phyloP scores from a whole-genome alignment of 2,113 vertebrate genomes.

The Petrocephalus zakoni region DNA sequence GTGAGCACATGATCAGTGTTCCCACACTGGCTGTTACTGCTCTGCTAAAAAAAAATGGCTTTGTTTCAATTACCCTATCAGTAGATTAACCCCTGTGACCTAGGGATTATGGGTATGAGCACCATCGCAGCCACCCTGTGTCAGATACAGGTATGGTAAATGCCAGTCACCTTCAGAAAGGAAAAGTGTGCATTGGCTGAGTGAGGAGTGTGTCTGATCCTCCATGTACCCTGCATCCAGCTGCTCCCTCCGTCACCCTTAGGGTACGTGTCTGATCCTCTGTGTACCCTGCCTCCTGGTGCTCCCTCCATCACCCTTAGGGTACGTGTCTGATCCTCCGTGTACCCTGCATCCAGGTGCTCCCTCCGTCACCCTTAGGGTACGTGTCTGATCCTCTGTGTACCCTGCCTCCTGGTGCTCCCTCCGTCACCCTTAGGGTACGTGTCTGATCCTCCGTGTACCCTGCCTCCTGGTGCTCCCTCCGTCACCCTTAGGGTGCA shows the following conservation, averaged over 20 bases:
- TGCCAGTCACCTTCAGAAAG: not conserved
- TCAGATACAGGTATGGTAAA: not conserved
- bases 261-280: not conserved
- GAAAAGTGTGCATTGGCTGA: too few relatives aligned
- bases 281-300: not conserved
- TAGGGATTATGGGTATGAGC: not conserved
- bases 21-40: too few relatives aligned
- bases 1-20: not conserved
- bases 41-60: not conserved
- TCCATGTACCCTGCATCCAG: not conserved
- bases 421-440: too few relatives aligned
- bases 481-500: too few relatives aligned
- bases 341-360: too few relatives aligned
- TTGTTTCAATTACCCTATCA: not conserved
- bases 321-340: too few relatives aligned
- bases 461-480: too few relatives aligned
- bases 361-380: too few relatives aligned
- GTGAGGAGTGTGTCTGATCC: not conserved
- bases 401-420: too few relatives aligned
- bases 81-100: not conserved
- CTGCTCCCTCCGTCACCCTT: not conserved
- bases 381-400: too few relatives aligned
- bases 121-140: not conserved
- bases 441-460: too few relatives aligned
- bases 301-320: not conserved